phyloP scores from a whole-genome alignment of 2,888 invertebrate species.

The Eristalinus aeneus region DNA sequence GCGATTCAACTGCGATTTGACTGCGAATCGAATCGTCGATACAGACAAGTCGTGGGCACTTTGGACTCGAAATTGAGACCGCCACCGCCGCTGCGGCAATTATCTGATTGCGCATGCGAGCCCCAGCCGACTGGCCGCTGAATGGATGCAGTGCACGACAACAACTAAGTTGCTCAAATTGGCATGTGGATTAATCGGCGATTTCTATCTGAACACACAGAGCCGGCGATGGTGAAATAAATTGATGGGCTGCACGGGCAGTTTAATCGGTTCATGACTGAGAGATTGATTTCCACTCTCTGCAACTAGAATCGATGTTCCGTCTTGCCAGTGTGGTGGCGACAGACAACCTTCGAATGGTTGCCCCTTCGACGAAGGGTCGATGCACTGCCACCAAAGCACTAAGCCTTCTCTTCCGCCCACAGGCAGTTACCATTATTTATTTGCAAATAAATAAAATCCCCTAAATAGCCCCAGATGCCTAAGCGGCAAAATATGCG shows the following conservation, averaged over 20 bases:
- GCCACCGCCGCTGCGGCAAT: constrained; percentile 19
- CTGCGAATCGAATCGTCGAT: constrained; percentile 37
- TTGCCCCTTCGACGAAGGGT: background rate
- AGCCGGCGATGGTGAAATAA: background rate
- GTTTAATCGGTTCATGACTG: constrained; percentile 59
- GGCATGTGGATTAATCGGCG: constrained; percentile 39
- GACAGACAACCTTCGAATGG: background rate
- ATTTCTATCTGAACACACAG: constrained; percentile 32
- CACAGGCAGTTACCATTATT: constrained; percentile 34
- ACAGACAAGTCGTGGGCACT: background rate
- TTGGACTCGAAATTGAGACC: constrained; percentile 36
- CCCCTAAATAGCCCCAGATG: constrained; percentile 31
- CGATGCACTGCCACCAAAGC: background rate
- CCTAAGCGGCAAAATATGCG: background rate
- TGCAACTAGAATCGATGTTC: background rate
- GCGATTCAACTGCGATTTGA: constrained; percentile 10
- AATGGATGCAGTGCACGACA: constrained; percentile 13
- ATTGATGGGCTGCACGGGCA: constrained; percentile 32
- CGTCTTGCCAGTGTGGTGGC: background rate
- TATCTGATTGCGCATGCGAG: constrained; percentile 53
- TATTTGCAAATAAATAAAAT: constrained; percentile 45
- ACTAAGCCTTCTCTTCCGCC: constrained; percentile 7
- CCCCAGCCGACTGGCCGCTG: background rate
- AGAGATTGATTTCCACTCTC: constrained; percentile 45
- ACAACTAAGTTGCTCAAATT: constrained; percentile 58